Evolutionary conservation across 2,113 vertebrate genomes (phyloP).

Genomic region (Entosphenus tridentatus): DNA sequence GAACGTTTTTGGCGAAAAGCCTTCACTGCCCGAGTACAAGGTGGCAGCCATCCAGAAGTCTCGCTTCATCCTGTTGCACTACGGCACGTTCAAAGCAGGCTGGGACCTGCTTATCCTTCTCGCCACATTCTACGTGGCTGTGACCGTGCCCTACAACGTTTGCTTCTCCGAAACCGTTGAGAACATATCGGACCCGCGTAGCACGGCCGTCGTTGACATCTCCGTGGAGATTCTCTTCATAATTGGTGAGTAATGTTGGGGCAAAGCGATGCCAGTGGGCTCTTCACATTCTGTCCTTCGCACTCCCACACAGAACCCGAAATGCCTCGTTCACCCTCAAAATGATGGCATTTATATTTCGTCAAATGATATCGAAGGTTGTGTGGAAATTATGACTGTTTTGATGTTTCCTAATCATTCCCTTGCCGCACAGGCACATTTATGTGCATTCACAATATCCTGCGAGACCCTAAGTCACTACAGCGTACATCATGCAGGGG

Average conservation of each 20-base stretch:
- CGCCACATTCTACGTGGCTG: slow-evolving; percentile 48
- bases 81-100: slow-evolving; percentile 42
- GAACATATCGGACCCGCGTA: slow-evolving; percentile 22
- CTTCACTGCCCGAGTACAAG: slow-evolving; percentile 43
- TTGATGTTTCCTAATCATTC: too few species aligned
- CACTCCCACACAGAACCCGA: too few species aligned
- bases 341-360: too few species aligned
- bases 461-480: too few species aligned
- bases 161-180: slow-evolving; percentile 27
- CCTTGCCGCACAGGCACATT: too few species aligned
- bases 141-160: slow-evolving; percentile 46
- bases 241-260: slow-evolving; percentile 21
- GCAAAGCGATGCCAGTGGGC: too few species aligned
- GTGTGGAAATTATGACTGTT: too few species aligned
- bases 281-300: too few species aligned
- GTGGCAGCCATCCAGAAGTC: slow-evolving; percentile 47
- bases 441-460: too few species aligned
- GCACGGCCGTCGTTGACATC: slow-evolving; percentile 34
- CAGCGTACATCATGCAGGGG: too few species aligned
- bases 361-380: too few species aligned
- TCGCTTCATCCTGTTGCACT: slow-evolving; percentile 43
- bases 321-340: too few species aligned
- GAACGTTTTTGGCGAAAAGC: slow-evolving; percentile 46
- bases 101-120: slow-evolving; percentile 48
- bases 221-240: slow-evolving; percentile 47